Percentiles rank a stretch among this genome's conserved stretches.
Conservation (phyloP, 2,113 vertebrate genomes). For the Mungos mungo region DNA sequence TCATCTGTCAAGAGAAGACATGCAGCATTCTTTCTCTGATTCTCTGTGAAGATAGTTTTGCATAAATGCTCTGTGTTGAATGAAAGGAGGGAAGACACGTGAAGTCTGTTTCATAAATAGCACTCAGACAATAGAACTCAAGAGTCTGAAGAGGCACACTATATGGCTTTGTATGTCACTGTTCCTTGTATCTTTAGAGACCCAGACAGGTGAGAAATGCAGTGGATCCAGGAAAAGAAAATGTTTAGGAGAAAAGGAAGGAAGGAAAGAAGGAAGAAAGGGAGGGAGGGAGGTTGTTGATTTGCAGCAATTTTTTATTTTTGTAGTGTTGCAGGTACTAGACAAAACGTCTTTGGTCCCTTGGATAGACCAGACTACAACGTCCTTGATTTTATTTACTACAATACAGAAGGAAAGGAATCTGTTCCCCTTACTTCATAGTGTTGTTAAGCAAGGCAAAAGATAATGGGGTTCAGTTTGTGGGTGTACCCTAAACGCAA, state of each 20-base stretch:
- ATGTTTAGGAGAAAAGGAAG: not conserved
- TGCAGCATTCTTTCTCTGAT: not conserved
- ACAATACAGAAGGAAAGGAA: not conserved
- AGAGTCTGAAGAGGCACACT: not conserved
- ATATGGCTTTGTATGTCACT: not conserved
- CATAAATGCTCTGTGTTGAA: not conserved
- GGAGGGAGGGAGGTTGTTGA: not conserved
- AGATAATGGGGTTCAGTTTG: not conserved
- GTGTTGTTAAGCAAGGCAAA: not conserved
- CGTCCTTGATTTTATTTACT: not conserved
- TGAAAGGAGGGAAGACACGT: not conserved
- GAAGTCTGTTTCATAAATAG: not conserved
- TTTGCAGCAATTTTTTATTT: not conserved
- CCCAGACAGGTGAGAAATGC: not conserved
- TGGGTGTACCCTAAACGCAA: not conserved
- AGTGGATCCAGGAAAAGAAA: not conserved
- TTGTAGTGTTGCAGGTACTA: not conserved
- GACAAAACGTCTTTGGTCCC: not conserved
- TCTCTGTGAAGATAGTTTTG: not conserved
- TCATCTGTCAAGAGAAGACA: not conserved
- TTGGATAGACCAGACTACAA: not conserved
- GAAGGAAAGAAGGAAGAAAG: not conserved
- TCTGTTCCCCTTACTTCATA: not conserved
- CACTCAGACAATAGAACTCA: not conserved
- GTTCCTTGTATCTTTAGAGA: not conserved